These are phyloP conservation scores for Cephus nigrinus DNA, from an alignment of 2,888 invertebrate species.

Conservation along the genomic window DNA sequence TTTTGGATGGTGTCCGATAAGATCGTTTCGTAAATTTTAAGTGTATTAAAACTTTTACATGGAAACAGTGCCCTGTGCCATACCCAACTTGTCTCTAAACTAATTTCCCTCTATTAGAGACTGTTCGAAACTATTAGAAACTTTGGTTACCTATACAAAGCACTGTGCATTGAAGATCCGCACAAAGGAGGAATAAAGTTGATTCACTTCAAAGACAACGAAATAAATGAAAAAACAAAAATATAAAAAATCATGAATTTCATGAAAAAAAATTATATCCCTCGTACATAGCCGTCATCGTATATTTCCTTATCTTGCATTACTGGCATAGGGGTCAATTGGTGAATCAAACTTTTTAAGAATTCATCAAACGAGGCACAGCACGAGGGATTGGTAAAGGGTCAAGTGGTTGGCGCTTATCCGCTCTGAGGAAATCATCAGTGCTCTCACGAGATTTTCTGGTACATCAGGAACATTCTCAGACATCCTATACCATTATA, in stretches of 20 bases:
- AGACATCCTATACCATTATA: neutral
- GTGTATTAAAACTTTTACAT: neutral
- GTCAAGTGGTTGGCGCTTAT: neutral
- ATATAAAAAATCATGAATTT: neutral
- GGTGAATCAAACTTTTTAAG: neutral
- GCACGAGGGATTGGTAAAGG: neutral
- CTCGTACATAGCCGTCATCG: neutral
- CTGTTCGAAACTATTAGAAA: neutral
- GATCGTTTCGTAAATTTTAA: neutral
- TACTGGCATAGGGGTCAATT: neutral
- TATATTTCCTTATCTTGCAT: neutral
- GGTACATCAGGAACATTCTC: neutral
- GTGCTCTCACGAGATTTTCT: neutral
- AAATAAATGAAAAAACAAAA: neutral
- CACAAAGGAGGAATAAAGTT: neutral
- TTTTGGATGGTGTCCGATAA: neutral
- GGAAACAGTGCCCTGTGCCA: neutral
- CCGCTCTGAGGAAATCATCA: neutral
- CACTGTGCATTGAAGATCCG: neutral
- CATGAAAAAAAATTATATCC: neutral
- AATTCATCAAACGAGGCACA: neutral
- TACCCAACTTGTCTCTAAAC: neutral
- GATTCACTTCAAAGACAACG: neutral
- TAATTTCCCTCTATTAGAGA: neutral
- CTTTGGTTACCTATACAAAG: neutral